Evolutionary conservation across 2,797 vertebrate genomes (phyloP).

Genomic region (Characodon lateralis): DNA sequence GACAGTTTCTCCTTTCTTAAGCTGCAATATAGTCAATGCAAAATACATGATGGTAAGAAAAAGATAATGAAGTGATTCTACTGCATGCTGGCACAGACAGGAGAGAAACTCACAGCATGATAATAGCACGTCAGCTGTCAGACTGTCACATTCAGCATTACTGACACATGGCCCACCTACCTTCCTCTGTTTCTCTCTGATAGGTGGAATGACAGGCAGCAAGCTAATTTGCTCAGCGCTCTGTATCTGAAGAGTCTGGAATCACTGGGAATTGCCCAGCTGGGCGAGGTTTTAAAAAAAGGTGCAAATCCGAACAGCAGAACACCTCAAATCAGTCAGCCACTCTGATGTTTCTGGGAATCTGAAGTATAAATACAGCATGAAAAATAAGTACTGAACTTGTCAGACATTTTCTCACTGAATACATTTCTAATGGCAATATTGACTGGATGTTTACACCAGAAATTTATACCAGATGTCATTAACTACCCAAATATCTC

Average conservation of each 20-base stretch:
- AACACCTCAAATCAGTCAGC: conserved; percentile 33
- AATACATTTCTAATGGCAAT: background rate
- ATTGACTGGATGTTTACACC: background rate
- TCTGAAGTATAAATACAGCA: conserved; percentile 24
- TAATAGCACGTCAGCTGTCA: conserved; percentile 51
- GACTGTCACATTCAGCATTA: conserved; percentile 47
- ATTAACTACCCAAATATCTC: background rate
- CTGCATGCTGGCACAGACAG: conserved; percentile 38
- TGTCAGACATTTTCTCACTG: background rate
- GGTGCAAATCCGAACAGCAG: conserved; percentile 10
- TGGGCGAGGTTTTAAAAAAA: conserved; percentile 21
- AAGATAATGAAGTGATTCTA: conserved; percentile 30
- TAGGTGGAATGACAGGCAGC: conserved; percentile 51
- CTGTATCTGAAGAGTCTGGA: conserved; percentile 38
- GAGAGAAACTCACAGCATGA: conserved; percentile 28
- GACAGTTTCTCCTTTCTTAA: conserved; percentile 1
- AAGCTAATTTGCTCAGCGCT: conserved; percentile 51
- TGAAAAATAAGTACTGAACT: background rate
- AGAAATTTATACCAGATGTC: background rate
- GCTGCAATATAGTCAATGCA: conserved; percentile 37
- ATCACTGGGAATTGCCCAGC: conserved; percentile 34
- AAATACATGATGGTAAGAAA: conserved; percentile 30
- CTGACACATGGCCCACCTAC: conserved; percentile 40
- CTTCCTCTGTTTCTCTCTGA: conserved; percentile 29
- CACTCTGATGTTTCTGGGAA: conserved; percentile 13